phyloP scores from a whole-genome alignment of 2,888 invertebrate genomes.

The Melieria omissa region DNA sequence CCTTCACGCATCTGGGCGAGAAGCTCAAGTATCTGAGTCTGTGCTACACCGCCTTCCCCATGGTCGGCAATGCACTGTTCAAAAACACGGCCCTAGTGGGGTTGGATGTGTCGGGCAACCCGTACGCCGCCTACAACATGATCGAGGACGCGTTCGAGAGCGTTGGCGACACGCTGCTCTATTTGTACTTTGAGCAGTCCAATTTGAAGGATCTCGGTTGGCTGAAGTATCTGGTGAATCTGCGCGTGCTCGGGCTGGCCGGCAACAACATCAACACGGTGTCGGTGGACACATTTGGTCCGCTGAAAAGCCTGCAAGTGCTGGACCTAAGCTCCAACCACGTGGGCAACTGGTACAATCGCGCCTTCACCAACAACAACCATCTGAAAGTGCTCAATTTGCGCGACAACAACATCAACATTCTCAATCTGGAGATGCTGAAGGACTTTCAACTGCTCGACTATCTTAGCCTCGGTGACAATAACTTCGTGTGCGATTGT shows the following conservation, averaged over 20 bases:
- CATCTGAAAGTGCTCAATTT: conserved; percentile 68
- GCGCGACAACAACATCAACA: conserved; percentile 70
- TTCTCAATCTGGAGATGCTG: conserved; percentile 71
- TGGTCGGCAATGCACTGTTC: conserved; percentile 65
- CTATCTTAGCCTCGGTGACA: conserved; percentile 69
- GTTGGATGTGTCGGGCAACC: conserved; percentile 72
- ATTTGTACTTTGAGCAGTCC: conserved; percentile 68
- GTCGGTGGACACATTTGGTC: conserved; percentile 53
- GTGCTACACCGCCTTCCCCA: conserved; percentile 67
- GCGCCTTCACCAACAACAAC: conserved; percentile 64
- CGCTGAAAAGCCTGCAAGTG: conserved; percentile 66
- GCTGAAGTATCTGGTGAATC: conserved; percentile 63
- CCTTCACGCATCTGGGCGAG: conserved; percentile 58
- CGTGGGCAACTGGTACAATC: conserved; percentile 70
- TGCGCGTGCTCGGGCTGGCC: conserved; percentile 68
- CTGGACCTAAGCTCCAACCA: conserved; percentile 71
- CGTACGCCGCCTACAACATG: conserved; percentile 60
- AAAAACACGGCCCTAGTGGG: conserved; percentile 66
- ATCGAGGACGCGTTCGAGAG: conserved; percentile 64
- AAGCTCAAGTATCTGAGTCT: conserved; percentile 65
- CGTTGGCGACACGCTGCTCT: conserved; percentile 65
- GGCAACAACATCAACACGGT: conserved; percentile 69
- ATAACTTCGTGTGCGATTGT: conserved; percentile 73
- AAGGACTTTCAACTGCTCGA: conserved; percentile 68
- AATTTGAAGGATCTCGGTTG: conserved; percentile 65